These are phyloP conservation scores for Tragopan temminckii DNA, from an alignment of 2,797 vertebrate species.

Conservation along the genomic window DNA sequence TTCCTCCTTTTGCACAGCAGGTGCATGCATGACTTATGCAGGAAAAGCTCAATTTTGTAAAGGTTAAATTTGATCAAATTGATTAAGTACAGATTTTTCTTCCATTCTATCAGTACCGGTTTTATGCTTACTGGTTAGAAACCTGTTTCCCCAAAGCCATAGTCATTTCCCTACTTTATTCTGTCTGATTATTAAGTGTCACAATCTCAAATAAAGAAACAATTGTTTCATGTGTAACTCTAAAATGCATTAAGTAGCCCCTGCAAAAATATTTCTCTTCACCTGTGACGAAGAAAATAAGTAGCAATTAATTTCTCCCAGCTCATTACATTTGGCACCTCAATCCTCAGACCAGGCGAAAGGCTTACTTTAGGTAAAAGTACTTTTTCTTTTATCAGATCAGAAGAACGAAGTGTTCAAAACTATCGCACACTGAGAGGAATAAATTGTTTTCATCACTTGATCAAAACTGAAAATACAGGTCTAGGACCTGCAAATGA, in stretches of 20 bases:
- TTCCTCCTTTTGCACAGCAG: slow-evolving; percentile 75
- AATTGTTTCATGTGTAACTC: slow-evolving; percentile 8
- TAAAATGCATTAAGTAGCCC: not conserved
- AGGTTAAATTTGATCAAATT: slow-evolving; percentile 79
- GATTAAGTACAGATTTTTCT: slow-evolving; percentile 77
- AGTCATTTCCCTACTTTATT: slow-evolving; percentile 30
- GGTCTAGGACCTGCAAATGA: not conserved
- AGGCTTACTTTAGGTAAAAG: not conserved
- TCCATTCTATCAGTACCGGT: slow-evolving; percentile 54
- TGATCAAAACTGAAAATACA: not conserved
- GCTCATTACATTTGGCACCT: not conserved
- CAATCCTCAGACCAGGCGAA: not conserved
- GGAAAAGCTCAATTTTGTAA: slow-evolving; percentile 76
- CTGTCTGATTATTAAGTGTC: not conserved
- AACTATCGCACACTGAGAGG: not conserved
- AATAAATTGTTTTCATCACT: slow-evolving; percentile 3
- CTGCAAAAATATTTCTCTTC: not conserved
- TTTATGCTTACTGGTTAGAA: slow-evolving; percentile 55
- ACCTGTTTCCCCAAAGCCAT: slow-evolving; percentile 49
- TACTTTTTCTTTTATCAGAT: not conserved
- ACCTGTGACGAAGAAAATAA: not conserved
- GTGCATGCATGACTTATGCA: slow-evolving; percentile 75
- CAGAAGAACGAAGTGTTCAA: slow-evolving; percentile 2
- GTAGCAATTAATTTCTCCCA: not conserved
- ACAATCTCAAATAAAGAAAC: slow-evolving; percentile 38